Evolutionary conservation across 30 jellyfish, hydroid and myxozoan species (phyloP), one percentile per base, ranked within the genome.

Genomic region (Pseudorhiza aurosa): DNA sequence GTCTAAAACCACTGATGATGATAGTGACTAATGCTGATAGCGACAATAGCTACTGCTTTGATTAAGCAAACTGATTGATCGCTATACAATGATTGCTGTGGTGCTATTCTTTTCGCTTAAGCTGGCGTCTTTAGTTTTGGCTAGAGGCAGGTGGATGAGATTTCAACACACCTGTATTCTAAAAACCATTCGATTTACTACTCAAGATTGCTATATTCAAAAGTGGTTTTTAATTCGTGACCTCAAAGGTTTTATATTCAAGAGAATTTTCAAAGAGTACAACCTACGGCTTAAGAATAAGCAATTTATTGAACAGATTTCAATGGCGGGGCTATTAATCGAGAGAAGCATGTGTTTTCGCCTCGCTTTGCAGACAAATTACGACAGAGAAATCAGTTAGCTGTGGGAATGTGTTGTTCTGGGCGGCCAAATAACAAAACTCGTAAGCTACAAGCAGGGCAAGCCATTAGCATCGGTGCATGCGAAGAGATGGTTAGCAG

Each of bases 161-260:
- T 8, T 4, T 26, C 15, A 44, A 43, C 12, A 24, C 86, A 73
- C 86, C 86, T 73, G 86, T 73, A n/a, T 53, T 30, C 8, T 31
- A 53, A 49, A 39, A 56, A 8, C 47, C 60, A 50, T 56, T 45
- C 51, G 53, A 73, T 49, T 53, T 35, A 2, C 75, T 14, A 27
- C n/a, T n/a, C n/a, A 45, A 10, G 32, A 73, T 73, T 56, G 62
- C n/a, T n/a, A 49, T 53, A 73, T 73, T 73, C 25, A 73, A 44
- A 57, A 73, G 75, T 50, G 86, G 86, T 51, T 50, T 73, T 73
- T 45, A 32, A 73, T 73, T 73, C 86, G 86, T 73, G 86, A 73
- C 86, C 86, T 73, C 86, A 73, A 53, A 57, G 73, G 65, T 30
- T 53, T 29, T 44, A 0, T 27, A 49, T 12, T 50, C 59, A 51